Base-by-base conservation (phyloP, 1,140 invertebrate genomes). In the Drosophila pruinosa region DNA sequence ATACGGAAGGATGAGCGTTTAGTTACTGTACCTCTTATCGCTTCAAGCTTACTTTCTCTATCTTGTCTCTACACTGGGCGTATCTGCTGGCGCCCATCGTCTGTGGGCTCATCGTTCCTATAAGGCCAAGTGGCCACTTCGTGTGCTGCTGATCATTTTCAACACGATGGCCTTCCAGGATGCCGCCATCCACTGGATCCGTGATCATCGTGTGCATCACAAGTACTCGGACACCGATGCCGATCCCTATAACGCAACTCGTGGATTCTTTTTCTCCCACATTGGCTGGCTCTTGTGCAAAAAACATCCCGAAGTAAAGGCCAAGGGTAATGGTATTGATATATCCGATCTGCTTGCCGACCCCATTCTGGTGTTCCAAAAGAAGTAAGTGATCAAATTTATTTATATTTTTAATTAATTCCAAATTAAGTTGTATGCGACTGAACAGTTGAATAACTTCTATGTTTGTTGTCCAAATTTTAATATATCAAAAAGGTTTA, bases 201-300 rank as follows among this genome's bases (percentile, higher is more conserved):
- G 98, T 61, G 98, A 99, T 91, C 98, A 99, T 92, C 93, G 98
- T 68, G 96, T 98, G 68, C 98, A 99, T 91, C 98, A 99, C 92
- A 99, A 99, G 91, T 99, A 95, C 92, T 96, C 95, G 3, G 98
- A 99, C 91, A 99, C 98, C 0, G 94, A 99, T 91, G 98, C 97
- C 2, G 98, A 99, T 92, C 98, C 98, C 0, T 97, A 99, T 85
- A 98, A 99, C 91, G 96, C 97, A 1, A 97, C 94, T 4, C 93
- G 89, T 12, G 98, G 98, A 2, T 98, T 99, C 92, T 99, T 99
- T 93, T 99, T 99, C 92, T 94, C 98, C 0, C 98, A 99, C 85
- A 94, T 99, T 39, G 98, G 98, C 1, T 99, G 98, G 98, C 92
- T 99, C 15, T 91, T 99, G 17, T 95, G 95, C 54, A 93, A 94